These are phyloP conservation scores for Drosophila biarmipes DNA, from an alignment of 1,140 invertebrate species.

Conservation along the genomic window DNA sequence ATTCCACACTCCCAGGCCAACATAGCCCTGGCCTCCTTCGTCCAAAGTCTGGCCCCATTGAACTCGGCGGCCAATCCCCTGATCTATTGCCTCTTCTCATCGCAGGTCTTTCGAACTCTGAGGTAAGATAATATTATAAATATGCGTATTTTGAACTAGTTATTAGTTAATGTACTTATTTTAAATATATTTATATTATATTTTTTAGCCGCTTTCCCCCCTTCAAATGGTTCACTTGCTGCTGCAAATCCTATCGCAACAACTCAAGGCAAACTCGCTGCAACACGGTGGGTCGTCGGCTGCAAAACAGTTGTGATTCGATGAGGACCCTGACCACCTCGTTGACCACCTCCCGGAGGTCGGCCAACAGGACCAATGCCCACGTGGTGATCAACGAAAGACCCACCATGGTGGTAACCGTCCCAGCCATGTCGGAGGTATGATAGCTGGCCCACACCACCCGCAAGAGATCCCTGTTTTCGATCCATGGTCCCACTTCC, in stretches of 20 bases:
- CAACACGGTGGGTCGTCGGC: slow-evolving; percentile 70
- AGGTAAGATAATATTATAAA: slow-evolving; percentile 89
- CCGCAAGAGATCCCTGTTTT: slow-evolving; percentile 62
- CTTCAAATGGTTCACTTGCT: slow-evolving; percentile 85
- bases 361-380: slow-evolving; percentile 75
- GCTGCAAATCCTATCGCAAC: slow-evolving; percentile 81
- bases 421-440: slow-evolving; percentile 83
- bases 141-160: background rate
- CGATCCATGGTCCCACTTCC: slow-evolving; percentile 64
- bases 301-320: slow-evolving; percentile 83
- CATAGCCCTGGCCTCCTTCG: slow-evolving; percentile 94
- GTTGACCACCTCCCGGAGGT: slow-evolving; percentile 74
- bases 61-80: slow-evolving; percentile 98
- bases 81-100: slow-evolving; percentile 97
- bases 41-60: slow-evolving; percentile 95
- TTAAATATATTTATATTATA: background rate
- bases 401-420: slow-evolving; percentile 64
- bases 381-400: slow-evolving; percentile 79
- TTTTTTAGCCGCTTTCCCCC: slow-evolving; percentile 83
- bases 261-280: slow-evolving; percentile 76
- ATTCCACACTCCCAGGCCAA: slow-evolving; percentile 92
- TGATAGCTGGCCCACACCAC: slow-evolving; percentile 77
- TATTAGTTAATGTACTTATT: background rate
- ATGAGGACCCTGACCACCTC: slow-evolving; percentile 83
- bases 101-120: slow-evolving; percentile 93